Percentiles rank a stretch among this genome's conserved stretches.
phyloP scores from a whole-genome alignment of 2,113 vertebrate genomes.

The Callaeas wilsoni region DNA sequence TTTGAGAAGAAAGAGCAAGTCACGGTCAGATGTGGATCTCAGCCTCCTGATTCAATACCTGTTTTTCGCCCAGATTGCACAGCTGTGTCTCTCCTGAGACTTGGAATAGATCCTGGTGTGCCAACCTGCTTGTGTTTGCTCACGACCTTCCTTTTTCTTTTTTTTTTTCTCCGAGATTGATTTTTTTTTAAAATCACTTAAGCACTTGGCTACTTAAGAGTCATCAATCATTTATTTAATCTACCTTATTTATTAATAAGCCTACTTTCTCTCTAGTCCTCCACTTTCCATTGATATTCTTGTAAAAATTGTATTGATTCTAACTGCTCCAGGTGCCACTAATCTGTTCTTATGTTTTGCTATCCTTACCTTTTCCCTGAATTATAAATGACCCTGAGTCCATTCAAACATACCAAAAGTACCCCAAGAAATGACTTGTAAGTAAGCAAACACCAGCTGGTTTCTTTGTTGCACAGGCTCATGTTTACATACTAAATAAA shows the following conservation, averaged over 20 bases:
- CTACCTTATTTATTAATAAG: slow-evolving; percentile 33
- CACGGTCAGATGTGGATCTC: not conserved
- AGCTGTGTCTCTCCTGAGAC: not conserved
- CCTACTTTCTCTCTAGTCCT: not conserved
- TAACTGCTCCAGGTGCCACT: not conserved
- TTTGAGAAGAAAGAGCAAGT: not conserved
- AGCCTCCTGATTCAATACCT: not conserved
- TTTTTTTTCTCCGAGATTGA: fast-evolving
- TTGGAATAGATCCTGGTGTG: not conserved
- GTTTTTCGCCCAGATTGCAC: fast-evolving
- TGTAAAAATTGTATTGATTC: not conserved
- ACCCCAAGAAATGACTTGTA: not conserved
- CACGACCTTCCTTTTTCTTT: not conserved
- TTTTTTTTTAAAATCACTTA: not conserved
- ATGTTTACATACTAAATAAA: not conserved
- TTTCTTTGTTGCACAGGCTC: not conserved
- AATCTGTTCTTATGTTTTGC: not conserved
- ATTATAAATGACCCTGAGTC: not conserved
- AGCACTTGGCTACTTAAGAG: not conserved
- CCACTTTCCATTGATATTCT: not conserved
- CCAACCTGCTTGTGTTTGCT: not conserved
- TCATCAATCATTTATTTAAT: slow-evolving; percentile 42
- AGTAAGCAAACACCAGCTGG: not conserved
- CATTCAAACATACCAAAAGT: not conserved
- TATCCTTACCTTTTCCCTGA: not conserved